These are phyloP conservation scores for Coleophora flavipennella DNA, from an alignment of 2,888 invertebrate species.

Conservation along the genomic window DNA sequence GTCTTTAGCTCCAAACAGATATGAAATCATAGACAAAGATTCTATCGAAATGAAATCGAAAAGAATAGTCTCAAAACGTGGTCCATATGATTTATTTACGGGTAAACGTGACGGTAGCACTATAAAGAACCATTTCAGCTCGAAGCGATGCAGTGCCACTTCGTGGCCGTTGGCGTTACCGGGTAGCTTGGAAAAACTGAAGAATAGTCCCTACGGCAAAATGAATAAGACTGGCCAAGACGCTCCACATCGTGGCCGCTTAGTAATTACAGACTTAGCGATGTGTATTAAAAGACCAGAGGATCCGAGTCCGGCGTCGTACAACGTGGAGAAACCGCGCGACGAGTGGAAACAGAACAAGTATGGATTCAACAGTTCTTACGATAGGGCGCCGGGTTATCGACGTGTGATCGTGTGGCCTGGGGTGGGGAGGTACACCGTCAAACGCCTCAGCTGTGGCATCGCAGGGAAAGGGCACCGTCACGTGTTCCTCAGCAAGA, in stretches of 20 bases:
- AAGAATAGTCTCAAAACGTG: constrained; percentile 45
- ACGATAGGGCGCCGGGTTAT: constrained; percentile 49
- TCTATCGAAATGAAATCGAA: constrained; percentile 45
- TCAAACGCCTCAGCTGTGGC: constrained; percentile 22
- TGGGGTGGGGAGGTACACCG: constrained; percentile 48
- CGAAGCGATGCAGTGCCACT: constrained; percentile 30
- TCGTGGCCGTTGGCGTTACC: constrained; percentile 51
- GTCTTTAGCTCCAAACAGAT: constrained; percentile 54
- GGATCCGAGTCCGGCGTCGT: constrained; percentile 68
- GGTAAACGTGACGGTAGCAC: constrained; percentile 61
- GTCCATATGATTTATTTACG: constrained; percentile 61
- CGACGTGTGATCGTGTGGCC: constrained; percentile 49
- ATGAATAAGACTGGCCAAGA: constrained; percentile 51
- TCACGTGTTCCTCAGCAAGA: constrained; percentile 47
- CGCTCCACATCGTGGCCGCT: constrained; percentile 50
- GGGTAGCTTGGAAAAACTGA: constrained; percentile 41
- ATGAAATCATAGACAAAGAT: constrained; percentile 44
- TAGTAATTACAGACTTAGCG: constrained; percentile 58
- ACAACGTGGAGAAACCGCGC: constrained; percentile 29
- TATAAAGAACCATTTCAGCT: constrained; percentile 68
- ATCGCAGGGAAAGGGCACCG: constrained; percentile 45
- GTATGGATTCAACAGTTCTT: constrained; percentile 48
- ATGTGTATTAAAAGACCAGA: constrained; percentile 57
- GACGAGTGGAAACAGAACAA: constrained; percentile 33
- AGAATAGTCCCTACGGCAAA: constrained; percentile 40